Evolutionary conservation across 2,113 vertebrate species (phyloP).

Genomic region (Hydrolagus affinis): DNA sequence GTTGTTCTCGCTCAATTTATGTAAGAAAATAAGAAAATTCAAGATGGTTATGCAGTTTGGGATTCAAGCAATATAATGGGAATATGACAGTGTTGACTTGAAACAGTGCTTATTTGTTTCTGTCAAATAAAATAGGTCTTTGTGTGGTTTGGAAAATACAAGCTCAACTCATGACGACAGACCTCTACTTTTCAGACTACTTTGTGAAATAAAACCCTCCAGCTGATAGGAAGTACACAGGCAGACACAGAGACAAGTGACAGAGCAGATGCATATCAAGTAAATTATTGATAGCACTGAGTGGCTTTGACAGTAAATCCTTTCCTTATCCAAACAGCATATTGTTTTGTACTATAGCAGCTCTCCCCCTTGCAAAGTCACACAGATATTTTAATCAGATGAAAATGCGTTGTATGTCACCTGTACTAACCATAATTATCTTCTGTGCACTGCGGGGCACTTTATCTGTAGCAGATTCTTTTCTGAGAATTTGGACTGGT

Average conservation of each 20-base stretch:
- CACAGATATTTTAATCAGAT: not conserved
- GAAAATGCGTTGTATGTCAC: not conserved
- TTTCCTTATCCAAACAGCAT: not conserved
- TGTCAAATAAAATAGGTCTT: not conserved
- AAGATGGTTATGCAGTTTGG: not conserved
- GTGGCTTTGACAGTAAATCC: not conserved
- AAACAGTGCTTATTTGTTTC: not conserved
- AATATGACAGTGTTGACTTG: not conserved
- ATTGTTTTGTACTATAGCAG: not conserved
- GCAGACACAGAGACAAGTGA: not conserved
- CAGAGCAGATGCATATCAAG: not conserved
- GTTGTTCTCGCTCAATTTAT: not conserved
- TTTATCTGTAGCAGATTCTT: not conserved
- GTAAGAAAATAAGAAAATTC: not conserved
- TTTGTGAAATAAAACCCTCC: not conserved
- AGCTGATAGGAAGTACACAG: not conserved
- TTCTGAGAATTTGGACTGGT: not conserved
- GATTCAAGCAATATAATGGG: not conserved
- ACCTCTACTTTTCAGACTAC: not conserved
- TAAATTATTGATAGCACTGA: not conserved
- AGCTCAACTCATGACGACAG: not conserved
- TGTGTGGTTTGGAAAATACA: not conserved
- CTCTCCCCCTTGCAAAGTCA: not conserved
- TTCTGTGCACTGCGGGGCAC: not conserved
- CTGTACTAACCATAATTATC: slow-evolving; percentile 15